These are phyloP conservation scores for Ameiurus melas DNA, from an alignment of 2,113 vertebrate species.

Conservation along the genomic window DNA sequence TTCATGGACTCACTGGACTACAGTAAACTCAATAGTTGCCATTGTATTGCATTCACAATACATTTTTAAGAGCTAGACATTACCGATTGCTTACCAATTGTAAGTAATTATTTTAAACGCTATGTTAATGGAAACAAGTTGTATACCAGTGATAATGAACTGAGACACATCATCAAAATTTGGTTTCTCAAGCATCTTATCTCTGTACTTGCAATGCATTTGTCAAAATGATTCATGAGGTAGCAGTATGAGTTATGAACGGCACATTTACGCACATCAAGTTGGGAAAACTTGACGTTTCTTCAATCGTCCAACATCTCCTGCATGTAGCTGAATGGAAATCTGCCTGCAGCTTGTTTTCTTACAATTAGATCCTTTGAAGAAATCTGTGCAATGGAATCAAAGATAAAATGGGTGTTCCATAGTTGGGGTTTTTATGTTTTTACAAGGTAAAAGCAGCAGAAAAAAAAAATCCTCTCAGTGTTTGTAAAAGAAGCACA, in stretches of 20 bases:
- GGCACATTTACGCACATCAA: slow-evolving; percentile 16
- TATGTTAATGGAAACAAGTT: background rate
- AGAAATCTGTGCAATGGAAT: background rate
- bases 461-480: background rate
- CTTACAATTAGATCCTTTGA: background rate
- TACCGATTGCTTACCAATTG: background rate
- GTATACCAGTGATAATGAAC: background rate
- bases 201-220: background rate
- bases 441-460: background rate
- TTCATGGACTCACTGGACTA: slow-evolving; percentile 12
- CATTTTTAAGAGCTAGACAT: background rate
- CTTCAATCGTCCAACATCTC: background rate
- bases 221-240: slow-evolving; percentile 15
- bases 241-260: background rate
- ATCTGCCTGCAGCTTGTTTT: slow-evolving; percentile 15
- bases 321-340: slow-evolving; percentile 13
- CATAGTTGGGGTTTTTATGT: background rate
- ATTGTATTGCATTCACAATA: background rate
- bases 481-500: background rate
- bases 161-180: background rate
- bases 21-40: background rate
- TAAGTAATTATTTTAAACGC: background rate
- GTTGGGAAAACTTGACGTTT: background rate
- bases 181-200: background rate
- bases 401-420: background rate